These are phyloP conservation scores for Aselliscus stoliczkanus DNA, from an alignment of 2,797 vertebrate genomes.

Conservation along the genomic window DNA sequence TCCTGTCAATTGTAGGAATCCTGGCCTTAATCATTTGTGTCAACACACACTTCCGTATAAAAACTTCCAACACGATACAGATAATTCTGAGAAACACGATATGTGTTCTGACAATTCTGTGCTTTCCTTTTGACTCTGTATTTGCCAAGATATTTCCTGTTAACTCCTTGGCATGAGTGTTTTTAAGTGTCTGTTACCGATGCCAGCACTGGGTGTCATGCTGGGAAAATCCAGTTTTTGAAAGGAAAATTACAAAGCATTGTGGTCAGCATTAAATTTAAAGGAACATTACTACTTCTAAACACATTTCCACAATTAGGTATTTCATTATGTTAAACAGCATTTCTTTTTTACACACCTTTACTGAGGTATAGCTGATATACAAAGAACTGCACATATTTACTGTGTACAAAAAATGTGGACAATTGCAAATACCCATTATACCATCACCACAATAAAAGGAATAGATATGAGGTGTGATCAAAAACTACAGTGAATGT, in stretches of 20 bases:
- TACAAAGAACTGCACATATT: not conserved
- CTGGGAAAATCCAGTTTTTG: constrained; percentile 62
- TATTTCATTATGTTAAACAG: not conserved
- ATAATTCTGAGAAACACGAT: constrained; percentile 78
- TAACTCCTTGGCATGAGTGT: constrained; percentile 69
- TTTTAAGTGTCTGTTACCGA: constrained; percentile 52
- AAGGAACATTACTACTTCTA: not conserved
- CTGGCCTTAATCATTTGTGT: constrained; percentile 82
- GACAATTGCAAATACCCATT: not conserved
- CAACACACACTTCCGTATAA: constrained; percentile 84
- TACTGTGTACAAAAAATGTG: not conserved
- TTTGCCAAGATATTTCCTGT: constrained; percentile 77
- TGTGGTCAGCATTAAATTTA: constrained; percentile 70
- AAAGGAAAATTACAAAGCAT: constrained; percentile 67
- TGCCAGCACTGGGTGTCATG: constrained; percentile 59
- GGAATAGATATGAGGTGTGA: not conserved
- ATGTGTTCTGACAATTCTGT: constrained; percentile 69
- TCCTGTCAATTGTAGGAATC: constrained; percentile 83
- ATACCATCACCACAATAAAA: not conserved
- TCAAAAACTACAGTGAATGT: too few relatives aligned
- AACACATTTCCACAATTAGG: not conserved
- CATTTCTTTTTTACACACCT: not conserved
- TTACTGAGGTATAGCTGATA: not conserved
- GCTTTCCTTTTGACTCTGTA: constrained; percentile 77
- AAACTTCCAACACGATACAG: constrained; percentile 82